These are phyloP conservation scores for Amphipyra berbera DNA, from an alignment of 2,888 invertebrate genomes.

Conservation along the genomic window DNA sequence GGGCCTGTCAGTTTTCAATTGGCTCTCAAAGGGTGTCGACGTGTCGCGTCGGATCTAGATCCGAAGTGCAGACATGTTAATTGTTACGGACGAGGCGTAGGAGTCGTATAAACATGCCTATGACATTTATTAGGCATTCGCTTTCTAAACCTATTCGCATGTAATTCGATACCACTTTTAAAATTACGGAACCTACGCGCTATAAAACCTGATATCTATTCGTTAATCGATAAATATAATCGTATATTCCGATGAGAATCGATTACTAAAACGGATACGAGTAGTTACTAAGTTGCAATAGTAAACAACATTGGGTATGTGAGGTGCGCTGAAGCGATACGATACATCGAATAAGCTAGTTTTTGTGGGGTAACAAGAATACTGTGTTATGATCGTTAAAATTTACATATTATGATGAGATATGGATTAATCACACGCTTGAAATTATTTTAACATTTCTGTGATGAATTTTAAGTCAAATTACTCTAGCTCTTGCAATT, in stretches of 20 bases:
- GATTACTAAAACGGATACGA: conserved; percentile 56
- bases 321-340: conserved; percentile 44
- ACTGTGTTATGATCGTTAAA: conserved; percentile 45
- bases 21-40: conserved; percentile 84
- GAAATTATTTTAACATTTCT: conserved; percentile 40
- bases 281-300: conserved; percentile 52
- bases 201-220: conserved; percentile 46
- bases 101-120: conserved; percentile 60
- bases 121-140: conserved; percentile 29
- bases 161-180: conserved; percentile 42
- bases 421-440: conserved; percentile 41
- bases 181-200: conserved; percentile 16
- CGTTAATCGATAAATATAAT: conserved; percentile 54
- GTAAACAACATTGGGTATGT: conserved; percentile 52
- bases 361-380: conserved; percentile 49
- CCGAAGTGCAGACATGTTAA: conserved; percentile 82
- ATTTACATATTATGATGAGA: conserved; percentile 58
- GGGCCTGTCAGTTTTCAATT: conserved; percentile 83
- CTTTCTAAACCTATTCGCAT: conserved; percentile 43
- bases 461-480: conserved; percentile 24
- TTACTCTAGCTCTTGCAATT: conserved; percentile 5
- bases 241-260: conserved; percentile 57
- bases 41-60: conserved; percentile 80
- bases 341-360: conserved; percentile 39
- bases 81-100: conserved; percentile 77